Evolutionary conservation across 2,113 vertebrate species (phyloP).

Genomic region (Orthonyx spaldingii): DNA sequence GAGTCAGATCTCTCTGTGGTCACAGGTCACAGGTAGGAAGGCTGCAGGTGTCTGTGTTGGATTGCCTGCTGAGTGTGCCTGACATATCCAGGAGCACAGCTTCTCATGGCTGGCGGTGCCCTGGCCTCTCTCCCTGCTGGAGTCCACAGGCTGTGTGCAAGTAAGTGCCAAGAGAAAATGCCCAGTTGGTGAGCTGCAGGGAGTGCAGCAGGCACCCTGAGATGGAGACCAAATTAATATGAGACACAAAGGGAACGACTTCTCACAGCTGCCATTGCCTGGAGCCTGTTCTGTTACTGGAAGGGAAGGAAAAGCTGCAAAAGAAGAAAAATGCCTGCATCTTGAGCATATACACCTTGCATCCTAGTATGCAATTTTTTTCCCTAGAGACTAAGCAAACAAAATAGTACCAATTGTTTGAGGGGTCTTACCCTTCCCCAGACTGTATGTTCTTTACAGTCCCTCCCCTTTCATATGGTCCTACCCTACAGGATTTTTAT

Average conservation of each 20-base stretch:
- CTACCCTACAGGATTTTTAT: background rate
- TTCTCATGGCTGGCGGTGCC: background rate
- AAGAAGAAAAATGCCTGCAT: background rate
- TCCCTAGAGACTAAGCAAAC: background rate
- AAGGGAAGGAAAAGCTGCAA: background rate
- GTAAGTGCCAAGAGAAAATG: background rate
- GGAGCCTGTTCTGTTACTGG: background rate
- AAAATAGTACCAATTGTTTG: background rate
- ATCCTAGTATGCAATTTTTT: background rate
- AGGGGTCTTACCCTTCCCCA: accelerated
- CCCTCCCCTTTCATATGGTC: background rate
- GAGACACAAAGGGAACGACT: background rate
- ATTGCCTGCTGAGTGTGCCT: background rate
- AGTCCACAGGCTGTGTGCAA: background rate
- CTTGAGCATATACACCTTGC: background rate
- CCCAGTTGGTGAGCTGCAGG: background rate
- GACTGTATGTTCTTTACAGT: background rate
- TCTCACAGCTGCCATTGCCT: background rate
- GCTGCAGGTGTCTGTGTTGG: background rate
- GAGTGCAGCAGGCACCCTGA: background rate
- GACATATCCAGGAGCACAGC: background rate
- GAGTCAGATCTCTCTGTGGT: background rate
- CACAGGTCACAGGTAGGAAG: background rate
- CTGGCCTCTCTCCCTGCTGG: background rate
- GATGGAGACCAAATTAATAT: background rate